Percentiles rank a stretch among this genome's conserved stretches.
phyloP scores from a whole-genome alignment of 2,797 vertebrate species.

The Dermochelys coriacea region DNA sequence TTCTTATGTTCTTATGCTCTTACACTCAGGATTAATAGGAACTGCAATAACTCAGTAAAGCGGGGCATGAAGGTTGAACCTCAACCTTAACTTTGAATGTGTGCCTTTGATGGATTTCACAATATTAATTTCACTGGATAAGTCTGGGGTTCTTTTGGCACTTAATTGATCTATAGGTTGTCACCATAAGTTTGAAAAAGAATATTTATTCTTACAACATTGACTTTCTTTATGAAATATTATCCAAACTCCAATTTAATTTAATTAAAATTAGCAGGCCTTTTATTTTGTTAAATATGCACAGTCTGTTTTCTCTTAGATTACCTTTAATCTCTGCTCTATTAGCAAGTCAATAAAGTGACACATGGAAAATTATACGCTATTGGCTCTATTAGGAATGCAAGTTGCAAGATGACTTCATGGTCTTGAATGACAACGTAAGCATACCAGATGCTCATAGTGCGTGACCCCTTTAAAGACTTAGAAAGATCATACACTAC shows the following conservation, averaged over 20 bases:
- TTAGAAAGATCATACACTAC: constrained; percentile 26
- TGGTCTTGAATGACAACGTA: constrained; percentile 9
- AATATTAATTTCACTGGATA: fast-evolving
- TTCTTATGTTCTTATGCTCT: not conserved
- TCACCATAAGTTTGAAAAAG: fast-evolving
- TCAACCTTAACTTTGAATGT: not conserved
- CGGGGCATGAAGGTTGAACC: not conserved
- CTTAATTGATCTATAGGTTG: fast-evolving
- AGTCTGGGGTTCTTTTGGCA: not conserved
- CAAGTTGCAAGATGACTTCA: constrained; percentile 42
- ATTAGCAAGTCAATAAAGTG: constrained; percentile 6
- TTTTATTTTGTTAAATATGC: not conserved
- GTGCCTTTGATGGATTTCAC: not conserved
- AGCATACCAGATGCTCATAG: constrained; percentile 30
- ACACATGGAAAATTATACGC: constrained; percentile 27
- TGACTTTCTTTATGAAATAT: not conserved
- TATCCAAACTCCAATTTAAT: not conserved
- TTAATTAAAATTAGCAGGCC: constrained; percentile 16
- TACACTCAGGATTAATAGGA: not conserved
- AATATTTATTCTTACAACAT: not conserved
- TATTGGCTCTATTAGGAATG: constrained; percentile 32
- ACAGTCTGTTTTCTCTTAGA: not conserved
- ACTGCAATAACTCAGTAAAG: fast-evolving
- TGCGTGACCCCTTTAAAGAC: constrained; percentile 31
- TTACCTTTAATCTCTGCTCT: constrained; percentile 22